phyloP scores from a whole-genome alignment of 2,888 invertebrate genomes.

The Panopea generosa region DNA sequence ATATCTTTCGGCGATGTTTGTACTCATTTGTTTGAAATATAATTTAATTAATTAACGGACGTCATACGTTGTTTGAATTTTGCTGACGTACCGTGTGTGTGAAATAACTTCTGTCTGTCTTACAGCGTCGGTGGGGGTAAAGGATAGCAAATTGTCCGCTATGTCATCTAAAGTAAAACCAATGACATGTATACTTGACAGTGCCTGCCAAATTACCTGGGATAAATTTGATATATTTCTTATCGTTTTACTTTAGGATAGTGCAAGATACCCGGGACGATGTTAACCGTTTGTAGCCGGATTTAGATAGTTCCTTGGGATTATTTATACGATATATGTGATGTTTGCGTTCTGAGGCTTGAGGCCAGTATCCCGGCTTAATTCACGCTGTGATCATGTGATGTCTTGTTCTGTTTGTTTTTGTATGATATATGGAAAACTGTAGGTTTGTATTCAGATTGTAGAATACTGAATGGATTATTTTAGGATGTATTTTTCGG shows the following conservation, averaged over 20 bases:
- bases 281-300: conserved; percentile 38
- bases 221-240: conserved; percentile 35
- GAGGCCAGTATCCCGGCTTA: conserved; percentile 16
- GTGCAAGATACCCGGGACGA: conserved; percentile 30
- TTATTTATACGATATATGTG: conserved; percentile 25
- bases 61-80: conserved; percentile 1
- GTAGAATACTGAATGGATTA: no score
- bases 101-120: conserved; percentile 46
- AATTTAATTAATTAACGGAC: neutral
- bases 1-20: no score
- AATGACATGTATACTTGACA: conserved; percentile 9
- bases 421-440: conserved; percentile 39
- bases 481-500: no score
- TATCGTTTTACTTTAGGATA: conserved; percentile 37
- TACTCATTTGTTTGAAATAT: no score
- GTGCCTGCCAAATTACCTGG: conserved; percentile 42
- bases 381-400: conserved; percentile 8
- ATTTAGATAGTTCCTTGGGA: conserved; percentile 30
- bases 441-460: neutral
- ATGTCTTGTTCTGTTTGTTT: conserved; percentile 35
- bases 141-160: conserved; percentile 23
- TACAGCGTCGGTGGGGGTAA: conserved; percentile 25
- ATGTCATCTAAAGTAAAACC: conserved; percentile 31
- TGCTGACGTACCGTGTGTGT: conserved; percentile 34
- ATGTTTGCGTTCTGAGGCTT: conserved; percentile 23